phyloP scores from a whole-genome alignment of 1,140 invertebrate genomes.

The Drosophila watanabei region DNA sequence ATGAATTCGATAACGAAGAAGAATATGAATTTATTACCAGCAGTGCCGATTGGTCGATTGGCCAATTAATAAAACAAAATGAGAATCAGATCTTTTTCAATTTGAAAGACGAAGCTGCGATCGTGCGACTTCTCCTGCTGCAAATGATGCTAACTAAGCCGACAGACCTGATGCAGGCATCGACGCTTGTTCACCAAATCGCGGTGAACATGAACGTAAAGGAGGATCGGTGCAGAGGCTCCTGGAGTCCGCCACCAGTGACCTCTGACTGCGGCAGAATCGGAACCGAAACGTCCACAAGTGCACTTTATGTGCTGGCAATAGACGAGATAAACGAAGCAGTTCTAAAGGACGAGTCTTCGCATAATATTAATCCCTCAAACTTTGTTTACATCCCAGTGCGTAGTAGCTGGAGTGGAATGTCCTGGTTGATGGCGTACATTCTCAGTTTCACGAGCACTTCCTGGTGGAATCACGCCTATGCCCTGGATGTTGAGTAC shows the following conservation, averaged over 20 bases:
- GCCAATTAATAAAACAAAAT: neutral
- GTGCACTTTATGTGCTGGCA: neutral
- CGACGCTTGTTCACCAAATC: neutral
- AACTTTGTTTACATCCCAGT: neutral
- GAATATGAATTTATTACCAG: neutral
- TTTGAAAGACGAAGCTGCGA: neutral
- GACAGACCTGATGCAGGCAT: neutral
- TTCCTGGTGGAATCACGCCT: constrained; percentile 1
- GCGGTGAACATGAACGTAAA: neutral
- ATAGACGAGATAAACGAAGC: neutral
- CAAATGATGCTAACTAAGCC: neutral
- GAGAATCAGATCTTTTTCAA: neutral
- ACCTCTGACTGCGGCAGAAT: neutral
- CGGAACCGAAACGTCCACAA: neutral
- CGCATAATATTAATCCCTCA: neutral
- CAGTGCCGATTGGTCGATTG: neutral
- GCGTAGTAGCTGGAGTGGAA: neutral
- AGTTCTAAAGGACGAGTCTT: neutral
- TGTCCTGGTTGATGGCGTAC: neutral
- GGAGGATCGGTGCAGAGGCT: neutral
- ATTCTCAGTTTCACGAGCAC: constrained; percentile 7
- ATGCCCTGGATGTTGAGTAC: constrained; percentile 8
- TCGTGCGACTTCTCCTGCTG: constrained; percentile 1
- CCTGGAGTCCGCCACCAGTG: neutral
- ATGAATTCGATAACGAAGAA: neutral